Evolutionary conservation across 92 coral and sea anemone species (phyloP).

Genomic region (Plumapathes pennacea): DNA sequence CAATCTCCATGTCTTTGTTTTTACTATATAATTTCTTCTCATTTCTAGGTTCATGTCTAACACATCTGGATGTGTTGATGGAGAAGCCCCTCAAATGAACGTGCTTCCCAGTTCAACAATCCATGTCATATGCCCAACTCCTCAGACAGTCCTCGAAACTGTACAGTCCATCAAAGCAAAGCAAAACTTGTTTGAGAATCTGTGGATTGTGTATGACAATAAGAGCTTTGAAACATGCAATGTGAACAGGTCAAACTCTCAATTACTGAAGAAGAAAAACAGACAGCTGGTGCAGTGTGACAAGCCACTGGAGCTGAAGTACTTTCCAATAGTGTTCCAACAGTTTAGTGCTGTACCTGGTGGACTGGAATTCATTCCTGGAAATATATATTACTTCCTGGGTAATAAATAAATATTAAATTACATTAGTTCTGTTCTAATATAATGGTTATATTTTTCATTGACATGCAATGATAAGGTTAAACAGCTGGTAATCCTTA

Average conservation of each 20-base stretch:
- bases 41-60: neutral
- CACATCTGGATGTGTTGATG: conserved; percentile 4
- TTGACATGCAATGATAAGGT: no score
- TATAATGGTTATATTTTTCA: no score
- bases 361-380: conserved; percentile 3
- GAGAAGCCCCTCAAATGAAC: conserved; percentile 14
- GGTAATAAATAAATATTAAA: conserved; percentile 3
- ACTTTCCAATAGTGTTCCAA: conserved; percentile 6
- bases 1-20: no score
- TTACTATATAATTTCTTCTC: no score
- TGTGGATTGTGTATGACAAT: conserved; percentile 22
- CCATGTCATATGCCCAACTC: conserved; percentile 19
- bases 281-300: neutral
- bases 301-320: neutral
- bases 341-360: conserved; percentile 1
- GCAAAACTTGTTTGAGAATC: conserved; percentile 11
- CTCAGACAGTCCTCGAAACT: conserved; percentile 9
- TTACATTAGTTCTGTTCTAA: no score
- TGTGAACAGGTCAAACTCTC: neutral
- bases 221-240: conserved; percentile 5
- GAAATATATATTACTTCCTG: conserved; percentile 9
- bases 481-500: no score
- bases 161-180: conserved; percentile 4
- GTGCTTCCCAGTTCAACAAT: conserved; percentile 1
- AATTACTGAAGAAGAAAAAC: neutral